Base-by-base conservation (phyloP, 2,113 vertebrate species). In the Cyphomyrus discorhynchus region DNA sequence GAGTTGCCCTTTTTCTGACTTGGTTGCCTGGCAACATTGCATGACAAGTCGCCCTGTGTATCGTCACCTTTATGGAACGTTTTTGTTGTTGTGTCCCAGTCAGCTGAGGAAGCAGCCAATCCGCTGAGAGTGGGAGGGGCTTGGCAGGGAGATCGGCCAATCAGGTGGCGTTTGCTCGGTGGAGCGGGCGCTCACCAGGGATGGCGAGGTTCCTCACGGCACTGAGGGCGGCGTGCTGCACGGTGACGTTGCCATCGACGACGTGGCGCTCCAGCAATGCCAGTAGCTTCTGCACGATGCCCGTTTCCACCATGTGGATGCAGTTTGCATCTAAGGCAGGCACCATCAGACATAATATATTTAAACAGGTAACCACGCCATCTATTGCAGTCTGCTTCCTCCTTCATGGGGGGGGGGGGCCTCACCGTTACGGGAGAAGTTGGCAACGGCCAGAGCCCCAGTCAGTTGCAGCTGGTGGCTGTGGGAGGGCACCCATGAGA, bases 221-320 rank as follows among this genome's bases (percentile, higher is more conserved):
- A 5, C 98, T 99, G 88, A 99, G 96, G 0, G 98, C 98, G 8
- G 98, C 98, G 0, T 99, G 98, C 84, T 99, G 98, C 2, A 99
- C 98, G 0, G 98, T 99, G 49, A 99, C 98, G 9, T 99, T 99
- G 39, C 98, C 98, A 49, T 99, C 97, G 88, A 98, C 97, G 0
- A 98, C 97, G 0, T 99, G 98, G 88, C 98, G 96, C 92, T 98
- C 97, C 93, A 99, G 91, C 92, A 99, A 96, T 87, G 97, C 97
- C 94, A 97, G 97, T 82, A 99, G 97, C 92, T 97, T 98, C 93
- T 99, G 97, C 91, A 99, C 98, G 80, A 99, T 99, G 7, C 98
- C 98, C 0, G 95, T 97, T 94, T 99, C 98, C 93, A 99, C 98
- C 98, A 99, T 99, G 95, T 98, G 98, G 94, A 99, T 99, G 92